These are phyloP conservation scores for Galerucella nymphaeae DNA, from an alignment of 2,888 invertebrate species.

Conservation along the genomic window DNA sequence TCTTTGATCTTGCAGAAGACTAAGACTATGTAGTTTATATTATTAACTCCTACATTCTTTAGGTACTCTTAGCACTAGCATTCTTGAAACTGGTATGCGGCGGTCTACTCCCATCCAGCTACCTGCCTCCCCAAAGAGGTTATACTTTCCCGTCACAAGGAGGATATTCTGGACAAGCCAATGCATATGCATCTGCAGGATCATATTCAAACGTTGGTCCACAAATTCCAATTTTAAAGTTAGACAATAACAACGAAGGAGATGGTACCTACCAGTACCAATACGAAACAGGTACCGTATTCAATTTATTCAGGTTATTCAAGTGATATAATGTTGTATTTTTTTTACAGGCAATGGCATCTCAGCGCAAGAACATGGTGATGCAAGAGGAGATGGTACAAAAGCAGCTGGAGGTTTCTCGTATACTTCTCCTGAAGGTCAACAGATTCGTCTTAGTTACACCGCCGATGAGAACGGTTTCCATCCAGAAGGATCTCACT, in stretches of 20 bases:
- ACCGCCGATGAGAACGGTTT: slow-evolving; percentile 71
- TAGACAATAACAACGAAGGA: slow-evolving; percentile 55
- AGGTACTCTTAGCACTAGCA: slow-evolving; percentile 47
- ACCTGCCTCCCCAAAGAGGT: slow-evolving; percentile 51
- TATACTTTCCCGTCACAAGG: slow-evolving; percentile 1
- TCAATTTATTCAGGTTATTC: neutral
- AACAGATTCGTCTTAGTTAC: slow-evolving; percentile 58
- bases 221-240: slow-evolving; percentile 51
- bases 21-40: too few species aligned
- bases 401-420: slow-evolving; percentile 55
- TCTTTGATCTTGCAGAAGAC: too few species aligned
- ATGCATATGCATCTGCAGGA: slow-evolving; percentile 11
- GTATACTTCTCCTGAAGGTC: slow-evolving; percentile 58
- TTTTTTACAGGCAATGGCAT: slow-evolving; percentile 64
- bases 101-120: slow-evolving; percentile 48
- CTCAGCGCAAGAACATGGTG: slow-evolving; percentile 58
- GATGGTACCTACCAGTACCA: slow-evolving; percentile 58
- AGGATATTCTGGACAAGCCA: slow-evolving; percentile 1
- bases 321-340: neutral
- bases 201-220: slow-evolving; percentile 30
- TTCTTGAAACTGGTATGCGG: slow-evolving; percentile 48
- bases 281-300: slow-evolving; percentile 67
- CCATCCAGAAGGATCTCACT: slow-evolving; percentile 68
- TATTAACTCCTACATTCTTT: too few species aligned
- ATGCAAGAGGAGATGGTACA: slow-evolving; percentile 49